Percentiles rank a stretch among this genome's conserved stretches.
Evolutionary conservation across 2,797 vertebrate species (phyloP).

Genomic region (Decapterus maruadsi): DNA sequence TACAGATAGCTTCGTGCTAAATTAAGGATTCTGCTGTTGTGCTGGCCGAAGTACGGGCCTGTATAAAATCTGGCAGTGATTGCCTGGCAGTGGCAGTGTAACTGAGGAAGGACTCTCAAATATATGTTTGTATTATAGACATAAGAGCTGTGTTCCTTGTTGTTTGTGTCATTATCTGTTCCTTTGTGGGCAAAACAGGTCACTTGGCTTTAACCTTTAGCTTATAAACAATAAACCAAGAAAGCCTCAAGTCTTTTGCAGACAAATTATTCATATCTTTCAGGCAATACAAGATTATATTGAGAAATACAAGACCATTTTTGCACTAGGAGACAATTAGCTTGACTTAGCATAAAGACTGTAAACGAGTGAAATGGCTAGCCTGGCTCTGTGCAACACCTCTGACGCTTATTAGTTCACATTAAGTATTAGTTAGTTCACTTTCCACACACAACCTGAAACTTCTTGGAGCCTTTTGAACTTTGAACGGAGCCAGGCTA

Average conservation of each 20-base stretch:
- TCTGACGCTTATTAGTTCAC: background rate
- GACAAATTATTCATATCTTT: background rate
- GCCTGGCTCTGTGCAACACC: background rate
- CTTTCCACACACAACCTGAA: background rate
- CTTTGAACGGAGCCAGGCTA: background rate
- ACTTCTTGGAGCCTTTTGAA: background rate
- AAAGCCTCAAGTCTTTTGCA: conserved; percentile 11
- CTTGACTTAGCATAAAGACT: conserved; percentile 1
- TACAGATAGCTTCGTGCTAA: conserved; percentile 6
- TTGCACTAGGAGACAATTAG: background rate
- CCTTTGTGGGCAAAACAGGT: conserved; percentile 73
- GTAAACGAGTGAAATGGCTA: background rate
- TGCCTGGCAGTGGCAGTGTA: background rate
- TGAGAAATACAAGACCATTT: background rate
- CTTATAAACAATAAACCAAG: conserved; percentile 63
- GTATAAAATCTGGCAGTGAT: background rate
- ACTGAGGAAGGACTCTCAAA: conserved; percentile 11
- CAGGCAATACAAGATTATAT: background rate
- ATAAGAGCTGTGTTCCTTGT: conserved; percentile 63
- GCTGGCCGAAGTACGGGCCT: background rate
- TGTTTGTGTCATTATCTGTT: conserved; percentile 61
- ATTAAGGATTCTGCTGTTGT: conserved; percentile 31
- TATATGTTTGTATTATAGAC: conserved; percentile 68
- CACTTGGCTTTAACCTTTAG: conserved; percentile 45
- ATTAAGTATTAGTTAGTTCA: no score